Evolutionary conservation across 2,797 vertebrate species (phyloP).

Genomic region (Anniella stebbinsi): DNA sequence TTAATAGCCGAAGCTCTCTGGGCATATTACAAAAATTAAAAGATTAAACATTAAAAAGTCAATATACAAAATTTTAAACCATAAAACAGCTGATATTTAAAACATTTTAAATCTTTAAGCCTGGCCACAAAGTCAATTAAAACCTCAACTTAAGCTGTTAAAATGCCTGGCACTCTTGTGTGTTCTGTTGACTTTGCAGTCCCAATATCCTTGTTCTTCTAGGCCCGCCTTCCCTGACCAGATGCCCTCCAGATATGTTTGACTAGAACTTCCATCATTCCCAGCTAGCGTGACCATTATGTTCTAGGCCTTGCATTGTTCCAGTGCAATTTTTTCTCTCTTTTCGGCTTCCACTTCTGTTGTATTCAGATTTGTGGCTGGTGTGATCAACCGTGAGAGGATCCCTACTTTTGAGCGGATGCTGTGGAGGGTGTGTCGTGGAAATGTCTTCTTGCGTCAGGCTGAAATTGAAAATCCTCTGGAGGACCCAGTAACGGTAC

Average conservation of each 20-base stretch:
- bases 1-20: too few relatives aligned
- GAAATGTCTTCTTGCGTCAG: slow-evolving; percentile 96
- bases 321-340: rapidly evolving
- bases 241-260: too few relatives aligned
- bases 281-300: too few relatives aligned
- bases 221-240: too few relatives aligned
- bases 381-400: slow-evolving; percentile 93
- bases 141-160: too few relatives aligned
- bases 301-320: neutral
- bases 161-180: neutral
- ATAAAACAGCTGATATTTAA: too few relatives aligned
- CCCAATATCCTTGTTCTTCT: neutral
- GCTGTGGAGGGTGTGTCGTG: slow-evolving; percentile 97
- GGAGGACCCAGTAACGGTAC: slow-evolving; percentile 92
- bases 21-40: too few relatives aligned
- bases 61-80: too few relatives aligned
- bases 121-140: too few relatives aligned
- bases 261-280: too few relatives aligned
- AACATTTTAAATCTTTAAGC: too few relatives aligned
- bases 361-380: slow-evolving; percentile 90
- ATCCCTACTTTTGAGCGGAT: slow-evolving; percentile 97
- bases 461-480: slow-evolving; percentile 95
- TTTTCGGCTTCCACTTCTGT: slow-evolving; percentile 6
- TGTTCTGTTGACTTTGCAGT: neutral
- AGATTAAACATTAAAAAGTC: too few relatives aligned